phyloP scores from a whole-genome alignment of 2,797 vertebrate species.

The Pantherophis alleghaniensis region DNA sequence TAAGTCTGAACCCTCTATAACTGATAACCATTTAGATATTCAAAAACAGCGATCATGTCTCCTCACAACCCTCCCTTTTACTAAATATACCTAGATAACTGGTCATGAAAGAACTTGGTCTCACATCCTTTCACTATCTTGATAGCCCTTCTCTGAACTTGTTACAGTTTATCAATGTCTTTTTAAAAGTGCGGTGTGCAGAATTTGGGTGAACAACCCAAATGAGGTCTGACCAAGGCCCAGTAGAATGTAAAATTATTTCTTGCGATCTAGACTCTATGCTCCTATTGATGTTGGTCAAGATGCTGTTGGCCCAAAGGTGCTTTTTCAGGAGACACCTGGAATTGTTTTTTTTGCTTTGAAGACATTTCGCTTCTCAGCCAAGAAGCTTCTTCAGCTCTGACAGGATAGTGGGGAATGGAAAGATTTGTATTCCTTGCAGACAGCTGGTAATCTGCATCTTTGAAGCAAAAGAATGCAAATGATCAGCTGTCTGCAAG shows the following conservation, averaged over 20 bases:
- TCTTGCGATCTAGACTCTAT: neutral
- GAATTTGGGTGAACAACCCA: neutral
- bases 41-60: neutral
- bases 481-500: too few relatives aligned
- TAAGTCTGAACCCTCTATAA: neutral
- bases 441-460: too few relatives aligned
- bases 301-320: neutral
- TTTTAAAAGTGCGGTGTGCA: neutral
- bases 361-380: too few relatives aligned
- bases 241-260: neutral
- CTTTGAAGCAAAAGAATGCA: too few relatives aligned
- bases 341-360: too few relatives aligned
- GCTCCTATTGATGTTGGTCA: neutral
- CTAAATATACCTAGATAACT: neutral
- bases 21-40: neutral
- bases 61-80: neutral
- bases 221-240: neutral
- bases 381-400: too few relatives aligned
- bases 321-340: too few relatives aligned
- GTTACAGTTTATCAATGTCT: neutral
- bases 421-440: too few relatives aligned
- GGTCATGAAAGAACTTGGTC: neutral
- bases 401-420: too few relatives aligned
- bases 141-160: neutral
- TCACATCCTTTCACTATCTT: neutral